Percentiles rank a stretch among this genome's conserved stretches.
Conservation (phyloP, 1,140 invertebrate species). For the Melanaphis sacchari region DNA sequence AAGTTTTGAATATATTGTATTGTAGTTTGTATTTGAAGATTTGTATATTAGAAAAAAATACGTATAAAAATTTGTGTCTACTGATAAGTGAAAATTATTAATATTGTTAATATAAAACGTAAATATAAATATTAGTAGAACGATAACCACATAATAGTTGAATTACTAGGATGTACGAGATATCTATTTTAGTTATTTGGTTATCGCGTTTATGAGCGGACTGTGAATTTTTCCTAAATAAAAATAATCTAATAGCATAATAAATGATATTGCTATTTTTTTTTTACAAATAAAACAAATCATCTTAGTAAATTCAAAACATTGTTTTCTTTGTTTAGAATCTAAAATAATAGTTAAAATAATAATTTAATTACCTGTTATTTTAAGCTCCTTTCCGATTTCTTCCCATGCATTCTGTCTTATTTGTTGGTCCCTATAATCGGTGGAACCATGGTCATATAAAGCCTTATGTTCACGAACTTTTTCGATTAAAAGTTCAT, state of each 20-base stretch:
- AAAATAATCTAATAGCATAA: conserved; percentile 6
- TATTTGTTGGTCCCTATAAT: conserved; percentile 43
- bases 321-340: background rate
- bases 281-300: conserved; percentile 33
- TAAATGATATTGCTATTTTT: conserved; percentile 23
- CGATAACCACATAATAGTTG: background rate
- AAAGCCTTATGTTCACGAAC: conserved; percentile 18
- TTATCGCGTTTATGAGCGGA: conserved; percentile 44
- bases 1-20: conserved; percentile 19
- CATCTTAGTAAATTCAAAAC: conserved; percentile 8
- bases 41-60: conserved; percentile 26
- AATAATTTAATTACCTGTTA: conserved; percentile 38
- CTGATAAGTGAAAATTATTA: background rate
- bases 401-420: conserved; percentile 18
- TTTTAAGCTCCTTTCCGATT: conserved; percentile 34
- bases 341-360: background rate
- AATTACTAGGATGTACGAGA: background rate
- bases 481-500: conserved; percentile 50
- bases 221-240: conserved; percentile 43
- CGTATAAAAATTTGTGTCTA: conserved; percentile 11
- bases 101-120: background rate
- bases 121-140: background rate
- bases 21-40: conserved; percentile 19
- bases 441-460: background rate
- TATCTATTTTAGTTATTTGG: conserved; percentile 59